Conservation (phyloP, 1,140 invertebrate genomes). For the Bradynema listronoti region DNA sequence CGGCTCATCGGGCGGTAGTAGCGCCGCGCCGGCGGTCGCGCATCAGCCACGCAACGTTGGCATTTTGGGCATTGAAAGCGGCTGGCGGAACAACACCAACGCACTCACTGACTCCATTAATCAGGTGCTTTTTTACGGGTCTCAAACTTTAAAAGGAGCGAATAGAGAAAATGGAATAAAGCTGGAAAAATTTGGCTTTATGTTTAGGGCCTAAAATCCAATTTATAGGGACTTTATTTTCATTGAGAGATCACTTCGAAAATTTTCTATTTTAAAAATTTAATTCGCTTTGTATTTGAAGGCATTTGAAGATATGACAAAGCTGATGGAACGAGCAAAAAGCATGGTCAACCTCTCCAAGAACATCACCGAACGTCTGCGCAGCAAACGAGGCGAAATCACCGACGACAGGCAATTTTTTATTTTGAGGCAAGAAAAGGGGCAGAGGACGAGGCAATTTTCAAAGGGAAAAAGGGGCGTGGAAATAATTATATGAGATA, state of each 20-base stretch:
- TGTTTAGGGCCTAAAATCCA: neutral
- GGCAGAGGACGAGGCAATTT: too few relatives aligned
- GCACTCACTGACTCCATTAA: conserved; percentile 80
- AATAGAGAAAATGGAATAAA: neutral
- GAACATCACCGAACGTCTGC: conserved; percentile 83
- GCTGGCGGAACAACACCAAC: conserved; percentile 78
- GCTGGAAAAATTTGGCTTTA: conserved; percentile 19
- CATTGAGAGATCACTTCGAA: too few relatives aligned
- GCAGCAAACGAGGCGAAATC: conserved; percentile 87
- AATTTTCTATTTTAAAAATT: too few relatives aligned
- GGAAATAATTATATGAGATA: too few relatives aligned
- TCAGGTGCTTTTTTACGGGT: conserved; percentile 39
- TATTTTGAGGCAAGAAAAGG: too few relatives aligned
- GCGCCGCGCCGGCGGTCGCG: conserved; percentile 4
- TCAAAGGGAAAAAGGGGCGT: too few relatives aligned
- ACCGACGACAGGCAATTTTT: too few relatives aligned
- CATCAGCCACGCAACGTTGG: conserved; percentile 67
- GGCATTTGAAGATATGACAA: conserved; percentile 89
- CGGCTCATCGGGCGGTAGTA: conserved; percentile 1
- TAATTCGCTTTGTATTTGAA: too few relatives aligned
- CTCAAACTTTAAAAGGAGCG: neutral
- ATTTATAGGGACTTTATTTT: too few relatives aligned
- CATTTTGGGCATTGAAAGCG: conserved; percentile 90
- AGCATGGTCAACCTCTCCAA: conserved; percentile 90
- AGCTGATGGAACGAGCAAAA: conserved; percentile 89